Base-by-base conservation (phyloP, 2,113 vertebrate species). In the Forbesichthys papilliferus region DNA sequence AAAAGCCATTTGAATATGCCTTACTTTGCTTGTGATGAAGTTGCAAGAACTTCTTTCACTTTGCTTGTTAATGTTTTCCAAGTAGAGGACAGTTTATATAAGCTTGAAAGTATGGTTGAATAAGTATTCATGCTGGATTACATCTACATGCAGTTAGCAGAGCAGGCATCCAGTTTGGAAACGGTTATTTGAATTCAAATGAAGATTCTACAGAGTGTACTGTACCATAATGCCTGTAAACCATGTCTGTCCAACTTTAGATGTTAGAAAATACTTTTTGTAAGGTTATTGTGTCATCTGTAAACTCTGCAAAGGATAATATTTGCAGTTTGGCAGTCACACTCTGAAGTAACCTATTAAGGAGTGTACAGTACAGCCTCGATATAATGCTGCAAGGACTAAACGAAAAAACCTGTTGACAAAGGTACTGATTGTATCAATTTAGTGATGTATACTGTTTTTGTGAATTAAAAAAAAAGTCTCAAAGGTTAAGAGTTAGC, bases 251-350 rank as follows among this genome's bases (percentile, higher is more conserved):
- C 47, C 56, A 60, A 4, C 49, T 62, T 61, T 71, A 20, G n/a
- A 52, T 64, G 52, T 75, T 71, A 82, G 54, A 86, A 79, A 79
- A 81, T 10, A 68, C 59, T 66, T 83, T 54, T 63, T 20, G 18
- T 80, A 33, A 57, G 69, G 57, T 76, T 80, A 74, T 69, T 18
- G 59, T 79, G 79, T 77, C 61, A 74, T 59, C 74, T 82, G 90
- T 84, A 90, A 88, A 88, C 83, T 64, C 80, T 84, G 78, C 81
- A 85, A 83, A 78, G 13, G 58, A 64, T 72, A 80, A 70, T 0
- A 70, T 79, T 85, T 84, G 83, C 83, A 86, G 82, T 79, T 74
- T 77, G 88, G 84, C 80, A 83, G 82, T 89, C 83, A 79, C 75
- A 77, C 68, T 70, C 42, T 72, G 3, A 81, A 85, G 61, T 67